A percentile compares a stretch with the other conserved stretches of the same genome.
Conservation (phyloP, 2,113 vertebrate genomes). For the Ctenodactylus gundi region DNA sequence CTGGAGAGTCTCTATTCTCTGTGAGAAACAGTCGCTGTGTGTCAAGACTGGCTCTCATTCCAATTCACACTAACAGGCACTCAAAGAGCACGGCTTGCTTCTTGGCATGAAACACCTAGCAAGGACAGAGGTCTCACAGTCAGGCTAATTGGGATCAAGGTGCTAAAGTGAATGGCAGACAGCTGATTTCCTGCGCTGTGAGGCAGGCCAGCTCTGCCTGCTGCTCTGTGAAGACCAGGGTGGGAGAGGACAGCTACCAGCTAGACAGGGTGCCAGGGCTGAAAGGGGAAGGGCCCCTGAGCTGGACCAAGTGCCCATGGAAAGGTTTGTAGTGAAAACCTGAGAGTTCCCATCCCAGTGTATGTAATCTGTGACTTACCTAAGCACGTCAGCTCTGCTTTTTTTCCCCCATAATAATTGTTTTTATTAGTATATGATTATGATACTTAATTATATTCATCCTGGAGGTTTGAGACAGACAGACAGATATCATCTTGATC, state of each 20-base stretch:
- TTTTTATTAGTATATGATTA: too few species aligned
- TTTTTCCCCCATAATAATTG: too few species aligned
- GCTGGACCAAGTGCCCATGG: too few species aligned
- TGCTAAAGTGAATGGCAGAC: neutral
- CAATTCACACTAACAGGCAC: neutral
- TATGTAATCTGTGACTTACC: neutral
- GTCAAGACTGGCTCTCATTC: neutral
- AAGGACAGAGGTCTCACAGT: neutral
- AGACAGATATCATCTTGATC: too few species aligned
- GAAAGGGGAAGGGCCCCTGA: fast-evolving
- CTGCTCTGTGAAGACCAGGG: neutral
- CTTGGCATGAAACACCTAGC: neutral
- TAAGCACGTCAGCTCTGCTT: too few species aligned
- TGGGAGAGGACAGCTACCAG: neutral
- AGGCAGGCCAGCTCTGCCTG: neutral
- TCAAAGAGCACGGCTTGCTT: neutral
- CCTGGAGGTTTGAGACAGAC: too few species aligned
- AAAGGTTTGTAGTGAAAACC: neutral
- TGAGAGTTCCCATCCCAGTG: too few species aligned
- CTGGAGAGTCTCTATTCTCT: neutral
- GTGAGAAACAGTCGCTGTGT: neutral
- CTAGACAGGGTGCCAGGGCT: neutral
- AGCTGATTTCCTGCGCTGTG: neutral
- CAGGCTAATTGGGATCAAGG: neutral
- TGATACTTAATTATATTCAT: too few species aligned